Evolutionary conservation across 2,797 vertebrate species (phyloP), one percentile per base, ranked within the genome.

Genomic region (Siniperca undulata): DNA sequence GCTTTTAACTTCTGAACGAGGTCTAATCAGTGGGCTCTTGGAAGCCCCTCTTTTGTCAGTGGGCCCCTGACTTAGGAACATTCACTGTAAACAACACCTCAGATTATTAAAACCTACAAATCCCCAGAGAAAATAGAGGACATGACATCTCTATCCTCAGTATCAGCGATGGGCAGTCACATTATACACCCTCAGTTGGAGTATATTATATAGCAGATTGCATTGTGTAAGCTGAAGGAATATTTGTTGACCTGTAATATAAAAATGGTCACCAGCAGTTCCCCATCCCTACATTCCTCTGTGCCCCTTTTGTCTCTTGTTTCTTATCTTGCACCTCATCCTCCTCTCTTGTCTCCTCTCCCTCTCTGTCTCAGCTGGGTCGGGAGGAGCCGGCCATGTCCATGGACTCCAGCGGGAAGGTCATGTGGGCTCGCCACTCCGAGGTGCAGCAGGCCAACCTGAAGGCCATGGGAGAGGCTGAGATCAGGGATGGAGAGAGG

Each of bases 331-430:
- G 22, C 38, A 14, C 30, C 7, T 36, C 48, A 4, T 50, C 42
- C 22, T 34, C 56, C 5, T 59, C 6, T 22, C 13, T 30, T 3
- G 30, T 30, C 30, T 6, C 2, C 22, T 27, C 40, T 34, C 20
- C 42, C n/a, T 17, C 27, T 56, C 36, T 30, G 22, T n/a, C 53
- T 71, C 87, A 99, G 97, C 95, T 98, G 83, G 98, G 98, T 50
- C 97, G 97, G 56, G 97, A 98, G 89, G 97, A 99, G 78, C 98
- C 97, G 27, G 97, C 97, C 82, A 98, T 99, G 97, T 98, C 98
- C 74, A 99, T 99, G 98, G 98, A 99, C 92, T 94, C 97, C 89
- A 98, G 95, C 72, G 98, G 97, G 61, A 99, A 98, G 94, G 97
- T 99, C 52, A 98, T 99, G 92, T 98, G 98, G 98, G 98, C 98